These are phyloP conservation scores for Tillus elongatus DNA, from an alignment of 2,888 invertebrate species.

Conservation along the genomic window DNA sequence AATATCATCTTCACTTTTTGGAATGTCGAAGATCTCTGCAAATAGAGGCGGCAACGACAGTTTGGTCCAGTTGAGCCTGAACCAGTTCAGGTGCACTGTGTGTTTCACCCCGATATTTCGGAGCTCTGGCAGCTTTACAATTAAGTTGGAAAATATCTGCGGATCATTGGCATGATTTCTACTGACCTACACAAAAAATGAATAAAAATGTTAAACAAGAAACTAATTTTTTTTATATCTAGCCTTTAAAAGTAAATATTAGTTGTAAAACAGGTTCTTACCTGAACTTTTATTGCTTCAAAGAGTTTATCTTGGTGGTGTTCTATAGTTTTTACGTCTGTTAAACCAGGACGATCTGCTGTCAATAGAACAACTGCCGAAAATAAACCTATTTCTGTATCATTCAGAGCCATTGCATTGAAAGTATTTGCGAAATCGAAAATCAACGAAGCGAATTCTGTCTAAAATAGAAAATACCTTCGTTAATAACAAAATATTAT, in stretches of 20 bases:
- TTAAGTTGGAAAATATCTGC: conserved; percentile 48
- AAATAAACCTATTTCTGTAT: conserved; percentile 84
- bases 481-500: not conserved
- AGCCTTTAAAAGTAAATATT: not conserved
- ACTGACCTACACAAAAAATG: conserved; percentile 42
- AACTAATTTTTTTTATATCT: not conserved
- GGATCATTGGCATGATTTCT: conserved; percentile 53
- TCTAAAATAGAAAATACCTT: conserved; percentile 48
- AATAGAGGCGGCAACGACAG: conserved; percentile 84
- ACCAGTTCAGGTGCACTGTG: conserved; percentile 80
- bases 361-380: conserved; percentile 78
- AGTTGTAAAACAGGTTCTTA: conserved; percentile 28
- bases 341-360: conserved; percentile 70
- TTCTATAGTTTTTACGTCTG: conserved; percentile 69
- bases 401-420: conserved; percentile 67
- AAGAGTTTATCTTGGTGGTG: conserved; percentile 71
- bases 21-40: conserved; percentile 95
- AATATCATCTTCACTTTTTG: conserved; percentile 67
- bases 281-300: conserved; percentile 80
- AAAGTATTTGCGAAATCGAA: conserved; percentile 72
- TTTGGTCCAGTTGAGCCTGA: conserved; percentile 78
- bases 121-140: conserved; percentile 63
- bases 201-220: no score
- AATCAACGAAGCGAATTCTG: conserved; percentile 71
- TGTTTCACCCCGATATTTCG: conserved; percentile 74